Percentiles rank a stretch among this genome's conserved stretches.
phyloP scores from a whole-genome alignment of 2,113 vertebrate species.

The Pseudonaja textilis region DNA sequence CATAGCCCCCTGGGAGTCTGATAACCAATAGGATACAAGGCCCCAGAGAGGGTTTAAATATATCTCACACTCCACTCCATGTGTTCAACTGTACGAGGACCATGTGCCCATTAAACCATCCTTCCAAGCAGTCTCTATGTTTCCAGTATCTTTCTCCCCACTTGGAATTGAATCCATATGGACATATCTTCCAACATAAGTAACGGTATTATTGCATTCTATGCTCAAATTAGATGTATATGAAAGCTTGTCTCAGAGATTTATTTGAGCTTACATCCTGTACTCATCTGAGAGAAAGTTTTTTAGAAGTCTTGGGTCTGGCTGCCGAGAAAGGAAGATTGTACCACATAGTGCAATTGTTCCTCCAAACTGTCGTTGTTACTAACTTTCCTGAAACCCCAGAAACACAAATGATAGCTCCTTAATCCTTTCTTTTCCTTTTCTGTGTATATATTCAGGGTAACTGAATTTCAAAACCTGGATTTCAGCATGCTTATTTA shows the following conservation, averaged over 20 bases:
- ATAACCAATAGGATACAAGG: no score
- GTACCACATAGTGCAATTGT: neutral
- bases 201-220: conserved; percentile 28
- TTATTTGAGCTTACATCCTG: conserved; percentile 26
- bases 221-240: conserved; percentile 30
- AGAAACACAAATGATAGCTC: neutral
- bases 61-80: no score
- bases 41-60: no score
- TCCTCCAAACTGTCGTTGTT: conserved; percentile 25
- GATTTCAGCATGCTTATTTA: conserved; percentile 28
- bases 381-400: conserved; percentile 27
- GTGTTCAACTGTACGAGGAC: no score
- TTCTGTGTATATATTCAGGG: conserved; percentile 29
- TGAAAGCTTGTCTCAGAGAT: neutral
- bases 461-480: neutral
- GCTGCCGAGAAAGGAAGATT: neutral
- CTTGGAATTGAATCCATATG: no score
- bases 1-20: no score
- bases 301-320: neutral
- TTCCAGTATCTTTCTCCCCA: no score
- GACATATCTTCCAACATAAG: neutral
- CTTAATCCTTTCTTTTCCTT: neutral
- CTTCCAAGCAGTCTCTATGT: no score
- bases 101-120: no score
- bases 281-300: neutral